Evolutionary conservation across 2,113 vertebrate species (phyloP), one percentile per base, ranked within the genome.

Genomic region (Gymnarchus niloticus): DNA sequence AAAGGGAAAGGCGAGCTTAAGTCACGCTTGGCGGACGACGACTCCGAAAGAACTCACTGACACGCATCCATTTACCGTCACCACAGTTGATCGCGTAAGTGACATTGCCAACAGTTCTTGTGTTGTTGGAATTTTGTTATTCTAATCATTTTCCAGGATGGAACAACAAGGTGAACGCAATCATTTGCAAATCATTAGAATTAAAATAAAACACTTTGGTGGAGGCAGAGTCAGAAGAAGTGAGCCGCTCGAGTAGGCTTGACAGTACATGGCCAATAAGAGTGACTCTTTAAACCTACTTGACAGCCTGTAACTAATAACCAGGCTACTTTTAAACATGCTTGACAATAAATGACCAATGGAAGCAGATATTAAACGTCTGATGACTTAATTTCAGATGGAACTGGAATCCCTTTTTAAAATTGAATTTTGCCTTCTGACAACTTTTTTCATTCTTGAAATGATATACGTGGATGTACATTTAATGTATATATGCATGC

Each of bases 241-340:
- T 78, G 8, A 21, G 21, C 44, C 44, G 44, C 46, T 78, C 44
- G n/a, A 78, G 44, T 19, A 2, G 46, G 41, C 44, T 46, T 78
- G 76, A 78, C 44, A 48, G 76, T n/a, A 48, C 48, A n/a, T n/a
- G 48, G 25, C 80, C 49, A 33, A 33, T 54, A 28, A 49, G 49
- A 54, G 80, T 82, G 48, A 54, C 49, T 82, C 80, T 82, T 82
- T 82, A 52, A 82, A 82, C 80, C 51, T 54, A 17, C 51, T 82
- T 82, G 80, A 52, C 80, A 82, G 80, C 49, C 51, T n/a, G 25
- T 82, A 51, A 54, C 49, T 52, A 54, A 81, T 81, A 81, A 49
- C n/a, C 23, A 33, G 54, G 51, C 49, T 52, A 48, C 80, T 82
- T 33, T 82, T 54, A 52, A 82, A 54, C 33, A 82, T 33, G 48